These are phyloP conservation scores for Oryzias woworae DNA, from an alignment of 2,113 vertebrate species.

Conservation along the genomic window DNA sequence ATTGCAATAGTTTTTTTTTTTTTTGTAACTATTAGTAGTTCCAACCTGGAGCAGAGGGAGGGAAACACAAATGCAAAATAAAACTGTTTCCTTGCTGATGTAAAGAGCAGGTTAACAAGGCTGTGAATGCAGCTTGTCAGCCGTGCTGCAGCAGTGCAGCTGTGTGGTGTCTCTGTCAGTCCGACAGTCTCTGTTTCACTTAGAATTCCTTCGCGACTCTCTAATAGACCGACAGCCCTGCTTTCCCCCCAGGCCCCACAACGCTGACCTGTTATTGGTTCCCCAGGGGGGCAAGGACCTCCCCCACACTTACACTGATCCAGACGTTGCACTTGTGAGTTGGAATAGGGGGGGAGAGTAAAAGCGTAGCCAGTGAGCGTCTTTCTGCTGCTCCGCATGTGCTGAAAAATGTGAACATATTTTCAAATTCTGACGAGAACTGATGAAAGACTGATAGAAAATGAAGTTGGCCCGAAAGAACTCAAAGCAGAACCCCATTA, in stretches of 20 bases:
- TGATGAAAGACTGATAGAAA: background rate
- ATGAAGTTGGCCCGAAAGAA: background rate
- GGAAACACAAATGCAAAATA: no score
- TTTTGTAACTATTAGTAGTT: no score
- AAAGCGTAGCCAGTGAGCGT: constrained; percentile 21
- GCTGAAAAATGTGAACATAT: constrained; percentile 12
- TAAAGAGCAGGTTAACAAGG: constrained; percentile 20
- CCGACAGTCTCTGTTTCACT: constrained; percentile 66
- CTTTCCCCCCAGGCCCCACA: constrained; percentile 15
- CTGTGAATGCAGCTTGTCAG: constrained; percentile 30
- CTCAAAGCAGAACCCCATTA: background rate
- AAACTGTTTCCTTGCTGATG: background rate
- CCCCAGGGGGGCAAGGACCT: constrained; percentile 57
- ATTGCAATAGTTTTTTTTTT: no score
- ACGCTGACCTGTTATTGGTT: constrained; percentile 58
- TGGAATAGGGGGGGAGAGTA: background rate
- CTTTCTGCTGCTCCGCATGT: constrained; percentile 21
- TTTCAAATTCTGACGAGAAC: background rate
- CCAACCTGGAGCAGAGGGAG: no score
- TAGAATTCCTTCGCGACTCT: constrained; percentile 61
- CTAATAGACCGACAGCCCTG: constrained; percentile 57
- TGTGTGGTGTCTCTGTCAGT: constrained; percentile 69
- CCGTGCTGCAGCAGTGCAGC: constrained; percentile 50
- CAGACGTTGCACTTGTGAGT: constrained; percentile 37
- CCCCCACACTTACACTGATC: constrained; percentile 48